These are phyloP conservation scores for Anthopleura xanthogrammica DNA, from an alignment of 92 coral and sea anemone genomes.

Conservation along the genomic window DNA sequence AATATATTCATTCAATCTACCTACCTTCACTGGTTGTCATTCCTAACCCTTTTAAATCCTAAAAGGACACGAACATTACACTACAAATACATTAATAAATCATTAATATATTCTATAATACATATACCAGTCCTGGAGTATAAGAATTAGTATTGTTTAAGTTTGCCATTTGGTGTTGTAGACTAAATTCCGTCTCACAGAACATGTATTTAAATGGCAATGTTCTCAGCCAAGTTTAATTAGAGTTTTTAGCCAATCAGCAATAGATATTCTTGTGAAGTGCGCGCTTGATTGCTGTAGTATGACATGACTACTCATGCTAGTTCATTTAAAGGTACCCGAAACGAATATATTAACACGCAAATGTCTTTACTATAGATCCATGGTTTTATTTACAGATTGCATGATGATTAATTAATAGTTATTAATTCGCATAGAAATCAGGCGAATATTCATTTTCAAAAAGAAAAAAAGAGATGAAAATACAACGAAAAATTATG, in stretches of 20 bases:
- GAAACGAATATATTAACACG: neutral
- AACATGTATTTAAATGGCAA: neutral
- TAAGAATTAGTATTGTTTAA: neutral
- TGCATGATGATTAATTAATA: no score
- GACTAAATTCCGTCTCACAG: neutral
- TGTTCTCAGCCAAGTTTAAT: neutral
- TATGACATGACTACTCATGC: neutral
- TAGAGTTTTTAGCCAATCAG: neutral
- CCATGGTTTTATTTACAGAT: neutral
- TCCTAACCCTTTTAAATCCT: neutral
- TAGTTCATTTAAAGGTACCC: neutral
- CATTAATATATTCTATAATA: neutral
- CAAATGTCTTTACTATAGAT: neutral
- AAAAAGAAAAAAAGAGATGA: neutral
- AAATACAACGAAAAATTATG: neutral
- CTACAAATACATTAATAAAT: neutral
- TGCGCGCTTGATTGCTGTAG: slow-evolving; percentile 11
- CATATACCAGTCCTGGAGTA: neutral
- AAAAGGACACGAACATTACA: neutral
- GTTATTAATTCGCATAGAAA: neutral
- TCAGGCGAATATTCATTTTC: neutral
- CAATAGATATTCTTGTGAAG: neutral
- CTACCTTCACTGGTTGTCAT: neutral
- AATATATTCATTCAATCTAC: neutral
- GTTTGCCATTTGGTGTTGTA: neutral